phyloP scores from a whole-genome alignment of 2,888 invertebrate genomes.

The Philonicus albiceps region DNA sequence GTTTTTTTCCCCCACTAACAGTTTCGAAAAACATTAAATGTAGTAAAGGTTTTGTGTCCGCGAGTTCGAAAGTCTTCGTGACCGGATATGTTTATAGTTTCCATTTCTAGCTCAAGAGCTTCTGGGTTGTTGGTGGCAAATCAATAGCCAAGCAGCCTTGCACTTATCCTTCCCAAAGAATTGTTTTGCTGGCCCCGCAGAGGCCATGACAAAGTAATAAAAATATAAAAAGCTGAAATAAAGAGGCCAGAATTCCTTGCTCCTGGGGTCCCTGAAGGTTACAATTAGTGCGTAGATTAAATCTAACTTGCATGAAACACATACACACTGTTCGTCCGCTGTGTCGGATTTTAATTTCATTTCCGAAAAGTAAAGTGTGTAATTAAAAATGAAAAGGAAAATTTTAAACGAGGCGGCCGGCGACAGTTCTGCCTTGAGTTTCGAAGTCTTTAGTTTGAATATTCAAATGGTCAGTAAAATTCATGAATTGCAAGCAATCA shows the following conservation, averaged over 20 bases:
- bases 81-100: background rate
- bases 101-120: background rate
- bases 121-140: background rate
- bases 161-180: background rate
- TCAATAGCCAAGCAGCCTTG: background rate
- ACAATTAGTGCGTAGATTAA: constrained; percentile 12
- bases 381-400: background rate
- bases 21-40: background rate
- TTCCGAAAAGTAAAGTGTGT: background rate
- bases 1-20: too few relatives aligned
- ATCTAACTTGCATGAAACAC: background rate
- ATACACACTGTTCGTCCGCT: too few relatives aligned
- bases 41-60: background rate
- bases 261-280: background rate
- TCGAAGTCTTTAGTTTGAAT: background rate
- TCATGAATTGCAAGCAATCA: background rate
- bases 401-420: background rate
- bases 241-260: background rate
- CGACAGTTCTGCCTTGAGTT: background rate
- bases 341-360: background rate
- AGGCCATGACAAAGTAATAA: background rate
- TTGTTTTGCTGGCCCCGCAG: background rate
- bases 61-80: background rate
- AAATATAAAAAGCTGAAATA: background rate
- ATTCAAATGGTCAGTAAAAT: background rate